Base-by-base conservation (phyloP, 2,888 invertebrate genomes). In the Eurytoma californica region DNA sequence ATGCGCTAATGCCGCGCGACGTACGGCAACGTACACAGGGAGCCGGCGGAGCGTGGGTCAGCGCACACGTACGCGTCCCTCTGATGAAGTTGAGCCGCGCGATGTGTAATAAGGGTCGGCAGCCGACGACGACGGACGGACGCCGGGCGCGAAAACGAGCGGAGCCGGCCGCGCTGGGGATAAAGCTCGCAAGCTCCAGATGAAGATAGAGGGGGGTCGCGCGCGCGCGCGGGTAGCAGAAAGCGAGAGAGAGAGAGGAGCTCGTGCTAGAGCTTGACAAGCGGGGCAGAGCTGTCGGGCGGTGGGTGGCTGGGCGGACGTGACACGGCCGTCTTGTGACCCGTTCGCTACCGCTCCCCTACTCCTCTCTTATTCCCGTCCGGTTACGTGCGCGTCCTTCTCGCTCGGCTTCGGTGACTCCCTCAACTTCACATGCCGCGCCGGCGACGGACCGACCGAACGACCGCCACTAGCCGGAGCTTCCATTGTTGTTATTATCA, bases 401-500 rank as follows among this genome's bases (percentile, higher is more conserved):
- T 77, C 83, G 80, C 81, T 83, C 82, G 82, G 84, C 83, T 82
- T 83, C 81, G 81, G 73, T 73, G 80, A 77, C 76, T 77, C 76
- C 82, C 82, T 81, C 79, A 82, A 85, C 84, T 83, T 85, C 85
- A 83, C 86, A 84, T 85, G 86, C 84, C 84, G 82, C 67, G 79
- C 72, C 72, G 83, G 82, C 84, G 85, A 84, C 86, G 83, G 57
- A 73, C 49, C 65, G 61, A 60, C 24, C 67, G 49, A 75, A 75
- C 67, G 58, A 65, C 63, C 61, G 47, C 60, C 39, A 57, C 85
- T 86, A 85, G 87, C 85, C 86, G 83, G 80, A 83, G 74, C 65
- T 77, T 86, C 88, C 85, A 89, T 90, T 90, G 90, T 90, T 90
- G 89, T 90, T 90, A 88, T 90, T 90, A 90, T 89, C 88, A 89